Conservation (phyloP, 2,113 vertebrate species). For the Agelaius phoeniceus region DNA sequence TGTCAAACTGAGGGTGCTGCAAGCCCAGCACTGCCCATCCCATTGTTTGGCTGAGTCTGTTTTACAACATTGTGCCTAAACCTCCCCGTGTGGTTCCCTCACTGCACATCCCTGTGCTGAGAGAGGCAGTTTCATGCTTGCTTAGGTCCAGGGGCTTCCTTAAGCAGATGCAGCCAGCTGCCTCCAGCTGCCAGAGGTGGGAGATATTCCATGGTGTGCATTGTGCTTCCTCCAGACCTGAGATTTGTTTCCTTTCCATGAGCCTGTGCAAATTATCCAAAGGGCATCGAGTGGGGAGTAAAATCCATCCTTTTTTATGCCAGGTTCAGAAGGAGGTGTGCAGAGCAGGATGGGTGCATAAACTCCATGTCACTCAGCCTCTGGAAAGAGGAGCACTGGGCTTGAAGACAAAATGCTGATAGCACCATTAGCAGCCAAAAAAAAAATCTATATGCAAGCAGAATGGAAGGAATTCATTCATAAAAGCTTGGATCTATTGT, state of each 20-base stretch:
- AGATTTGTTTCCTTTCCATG: background rate
- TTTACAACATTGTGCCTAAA: background rate
- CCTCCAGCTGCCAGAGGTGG: conserved; percentile 42
- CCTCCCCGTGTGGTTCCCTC: background rate
- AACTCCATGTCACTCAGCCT: background rate
- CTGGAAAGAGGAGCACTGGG: background rate
- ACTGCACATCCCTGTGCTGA: background rate
- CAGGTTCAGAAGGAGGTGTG: background rate
- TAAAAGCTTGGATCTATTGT: background rate
- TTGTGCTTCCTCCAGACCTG: background rate
- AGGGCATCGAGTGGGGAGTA: background rate
- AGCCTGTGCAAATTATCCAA: background rate
- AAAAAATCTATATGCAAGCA: background rate
- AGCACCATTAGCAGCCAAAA: background rate
- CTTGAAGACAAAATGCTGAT: background rate
- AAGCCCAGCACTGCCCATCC: background rate
- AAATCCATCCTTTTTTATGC: background rate
- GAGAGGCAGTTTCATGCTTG: conserved; percentile 14
- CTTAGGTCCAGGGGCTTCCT: conserved; percentile 4
- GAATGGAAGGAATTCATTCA: conserved; percentile 7
- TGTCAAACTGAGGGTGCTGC: background rate
- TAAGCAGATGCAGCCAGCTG: conserved; percentile 40
- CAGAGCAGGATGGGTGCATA: background rate
- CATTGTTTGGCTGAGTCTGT: background rate
- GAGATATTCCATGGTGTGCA: background rate